phyloP scores from a whole-genome alignment of 1,140 invertebrate species.

The Dendrolimus kikuchii region DNA sequence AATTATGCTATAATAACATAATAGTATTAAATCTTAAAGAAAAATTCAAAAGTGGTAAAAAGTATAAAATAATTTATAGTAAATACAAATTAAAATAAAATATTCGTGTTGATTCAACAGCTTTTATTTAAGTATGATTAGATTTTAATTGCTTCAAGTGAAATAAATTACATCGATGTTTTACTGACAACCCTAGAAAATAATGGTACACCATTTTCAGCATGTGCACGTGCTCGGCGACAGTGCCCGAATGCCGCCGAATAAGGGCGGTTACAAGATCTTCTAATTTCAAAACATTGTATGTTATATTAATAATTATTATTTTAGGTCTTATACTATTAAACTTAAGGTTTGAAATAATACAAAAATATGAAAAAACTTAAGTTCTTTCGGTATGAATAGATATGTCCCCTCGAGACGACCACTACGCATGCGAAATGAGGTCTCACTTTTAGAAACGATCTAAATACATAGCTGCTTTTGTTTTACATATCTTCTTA shows the following conservation, averaged over 20 bases:
- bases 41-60: no score
- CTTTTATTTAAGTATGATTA: no score
- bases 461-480: constrained; percentile 14
- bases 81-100: no score
- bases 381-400: constrained; percentile 2
- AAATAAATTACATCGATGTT: constrained; percentile 14
- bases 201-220: constrained; percentile 14
- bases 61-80: no score
- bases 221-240: constrained; percentile 32
- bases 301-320: background rate
- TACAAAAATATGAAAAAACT: background rate
- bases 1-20: no score
- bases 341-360: background rate
- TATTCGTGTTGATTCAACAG: no score
- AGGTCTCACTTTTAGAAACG: constrained; percentile 11
- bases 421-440: constrained; percentile 34
- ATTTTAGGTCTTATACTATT: background rate
- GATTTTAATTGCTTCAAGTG: background rate
- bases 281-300: constrained; percentile 8
- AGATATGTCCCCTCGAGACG: constrained; percentile 24
- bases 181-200: constrained; percentile 14
- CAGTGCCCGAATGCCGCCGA: constrained; percentile 33
- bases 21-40: no score
- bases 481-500: background rate
- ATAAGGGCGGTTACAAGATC: constrained; percentile 12